Percentiles rank a stretch among this genome's conserved stretches.
These are phyloP conservation scores for Scelioninae gen. 1 DNA, from an alignment of 2,888 invertebrate species.

Conservation along the genomic window DNA sequence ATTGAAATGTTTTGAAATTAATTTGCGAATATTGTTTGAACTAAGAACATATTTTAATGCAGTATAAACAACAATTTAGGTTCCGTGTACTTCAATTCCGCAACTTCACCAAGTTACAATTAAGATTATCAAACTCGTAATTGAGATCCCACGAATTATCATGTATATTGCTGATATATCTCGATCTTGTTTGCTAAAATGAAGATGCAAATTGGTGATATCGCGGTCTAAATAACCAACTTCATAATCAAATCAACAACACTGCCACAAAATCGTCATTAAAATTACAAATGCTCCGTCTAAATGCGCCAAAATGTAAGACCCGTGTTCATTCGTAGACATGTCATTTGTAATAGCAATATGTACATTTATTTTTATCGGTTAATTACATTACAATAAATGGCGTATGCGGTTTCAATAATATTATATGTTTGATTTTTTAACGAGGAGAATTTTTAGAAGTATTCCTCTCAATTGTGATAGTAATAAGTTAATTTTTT, in stretches of 20 bases:
- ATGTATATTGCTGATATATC: slow-evolving; percentile 66
- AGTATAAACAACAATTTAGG: slow-evolving; percentile 30
- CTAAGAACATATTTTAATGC: background rate
- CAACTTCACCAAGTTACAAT: slow-evolving; percentile 61
- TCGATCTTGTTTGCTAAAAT: slow-evolving; percentile 60
- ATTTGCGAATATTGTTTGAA: background rate
- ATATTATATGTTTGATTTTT: too few species aligned
- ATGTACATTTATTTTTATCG: too few species aligned
- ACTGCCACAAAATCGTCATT: slow-evolving; percentile 37
- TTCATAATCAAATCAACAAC: slow-evolving; percentile 59
- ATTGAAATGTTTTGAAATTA: too few species aligned
- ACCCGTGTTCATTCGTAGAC: too few species aligned
- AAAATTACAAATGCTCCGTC: slow-evolving; percentile 5
- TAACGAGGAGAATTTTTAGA: too few species aligned
- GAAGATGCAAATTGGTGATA: slow-evolving; percentile 61
- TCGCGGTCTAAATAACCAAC: slow-evolving; percentile 52
- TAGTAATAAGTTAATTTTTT: too few species aligned
- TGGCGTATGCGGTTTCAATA: too few species aligned
- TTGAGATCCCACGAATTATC: slow-evolving; percentile 60
- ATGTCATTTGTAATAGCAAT: too few species aligned
- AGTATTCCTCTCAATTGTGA: too few species aligned
- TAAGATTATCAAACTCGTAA: slow-evolving; percentile 66
- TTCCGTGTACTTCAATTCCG: slow-evolving; percentile 18
- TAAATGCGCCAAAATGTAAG: too few species aligned
- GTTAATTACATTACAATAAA: too few species aligned